These are phyloP conservation scores for Danio choprae DNA, from an alignment of 2,797 vertebrate species.

Conservation along the genomic window DNA sequence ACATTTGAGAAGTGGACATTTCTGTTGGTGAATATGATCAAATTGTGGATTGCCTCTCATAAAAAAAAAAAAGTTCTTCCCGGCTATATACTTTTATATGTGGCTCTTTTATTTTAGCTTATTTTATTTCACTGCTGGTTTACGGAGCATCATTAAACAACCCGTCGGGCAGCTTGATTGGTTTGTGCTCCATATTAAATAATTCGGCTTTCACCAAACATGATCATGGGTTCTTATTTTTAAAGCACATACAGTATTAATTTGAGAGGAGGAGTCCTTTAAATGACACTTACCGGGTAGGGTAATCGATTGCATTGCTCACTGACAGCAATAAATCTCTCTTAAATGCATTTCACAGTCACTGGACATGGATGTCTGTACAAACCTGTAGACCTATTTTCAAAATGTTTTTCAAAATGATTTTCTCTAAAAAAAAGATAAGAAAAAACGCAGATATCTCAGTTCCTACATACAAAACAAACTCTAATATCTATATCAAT, in stretches of 20 bases:
- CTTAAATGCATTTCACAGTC: not conserved
- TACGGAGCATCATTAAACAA: conserved; percentile 46
- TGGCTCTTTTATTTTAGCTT: conserved; percentile 40
- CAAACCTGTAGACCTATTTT: too few relatives aligned
- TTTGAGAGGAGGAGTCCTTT: not conserved
- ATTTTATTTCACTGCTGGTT: conserved; percentile 44
- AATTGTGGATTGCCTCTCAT: too few relatives aligned
- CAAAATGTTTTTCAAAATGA: too few relatives aligned
- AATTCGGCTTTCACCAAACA: conserved; percentile 24
- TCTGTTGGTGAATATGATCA: conserved; percentile 5
- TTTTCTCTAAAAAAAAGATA: too few relatives aligned
- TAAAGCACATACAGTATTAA: not conserved
- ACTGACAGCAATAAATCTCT: not conserved
- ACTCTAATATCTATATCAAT: too few relatives aligned
- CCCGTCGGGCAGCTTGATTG: conserved; percentile 35
- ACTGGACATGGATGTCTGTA: not conserved
- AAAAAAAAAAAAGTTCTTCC: conserved; percentile 2
- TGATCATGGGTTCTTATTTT: conserved; percentile 17
- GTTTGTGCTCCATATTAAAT: conserved; percentile 27
- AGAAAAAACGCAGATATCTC: too few relatives aligned
- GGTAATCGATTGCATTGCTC: not conserved
- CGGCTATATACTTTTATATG: conserved; percentile 48
- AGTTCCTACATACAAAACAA: too few relatives aligned
- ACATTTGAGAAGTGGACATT: not conserved
- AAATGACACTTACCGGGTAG: not conserved